Evolutionary conservation across 2,888 invertebrate species (phyloP), one percentile per base, ranked within the genome.

Genomic region (Eupithecia abbreviata): DNA sequence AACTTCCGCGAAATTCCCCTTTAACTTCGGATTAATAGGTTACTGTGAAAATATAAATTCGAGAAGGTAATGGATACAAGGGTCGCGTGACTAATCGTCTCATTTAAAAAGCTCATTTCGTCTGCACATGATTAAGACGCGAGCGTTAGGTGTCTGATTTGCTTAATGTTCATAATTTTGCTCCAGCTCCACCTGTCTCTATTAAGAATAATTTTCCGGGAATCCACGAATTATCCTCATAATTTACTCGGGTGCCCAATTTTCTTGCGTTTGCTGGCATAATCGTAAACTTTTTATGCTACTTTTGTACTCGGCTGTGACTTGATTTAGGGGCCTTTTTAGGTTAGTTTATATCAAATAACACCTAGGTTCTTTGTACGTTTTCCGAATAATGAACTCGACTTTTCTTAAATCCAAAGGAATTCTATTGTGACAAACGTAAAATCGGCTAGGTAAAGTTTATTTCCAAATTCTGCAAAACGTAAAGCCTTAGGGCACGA

Each of bases 401-500:
- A 30, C 6, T 62, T 30, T 10, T 62, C 62, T 62, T 62, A 0
- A 3, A 10, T 12, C 18, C 10, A 62, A 18, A 62, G 18, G 10
- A 62, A 30, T 4, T 18, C 10, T 18, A 62, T 62, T 62, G 18
- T 62, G 62, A 62, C 6, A 10, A 62, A 62, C 12, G 18, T 30
- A 62, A 12, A 4, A 30, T 30, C 30, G 58, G 58, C n/a, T 55
- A 30, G 30, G 10, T 30, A 12, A 12, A 62, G 62, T 7, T 62
- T 62, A 30, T 30, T 62, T 62, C 18, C 62, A 62, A 58, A 58
- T 18, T 58, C 58, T n/a, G 58, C 58, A 68, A 82, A 72, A 85
- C 85, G 84, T 85, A 83, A 82, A 83, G 80, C 81, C 80, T 80
- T 75, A 84, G 83, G 82, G 81, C 80, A 78, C 85, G 84, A 84